Conservation (phyloP, 1,140 invertebrate genomes). For the Aphis gossypii region DNA sequence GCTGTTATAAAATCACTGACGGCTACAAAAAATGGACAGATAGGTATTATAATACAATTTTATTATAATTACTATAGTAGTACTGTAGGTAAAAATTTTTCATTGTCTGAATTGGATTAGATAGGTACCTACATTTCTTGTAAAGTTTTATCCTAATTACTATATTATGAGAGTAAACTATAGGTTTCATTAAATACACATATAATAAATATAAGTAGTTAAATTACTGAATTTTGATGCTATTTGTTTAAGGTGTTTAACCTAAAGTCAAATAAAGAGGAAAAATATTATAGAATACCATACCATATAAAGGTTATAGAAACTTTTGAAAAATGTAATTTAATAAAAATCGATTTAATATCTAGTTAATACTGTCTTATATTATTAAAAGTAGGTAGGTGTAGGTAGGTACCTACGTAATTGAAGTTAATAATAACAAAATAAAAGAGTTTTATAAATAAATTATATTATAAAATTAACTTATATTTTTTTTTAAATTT, state of each 20-base stretch:
- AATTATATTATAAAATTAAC: no score
- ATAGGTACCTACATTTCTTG: not conserved
- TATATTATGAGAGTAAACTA: no score
- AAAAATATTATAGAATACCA: not conserved
- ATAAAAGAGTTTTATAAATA: not conserved
- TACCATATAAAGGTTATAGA: not conserved
- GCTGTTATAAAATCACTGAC: constrained; percentile 83
- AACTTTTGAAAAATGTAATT: not conserved
- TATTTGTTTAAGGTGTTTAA: not conserved
- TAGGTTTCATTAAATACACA: no score
- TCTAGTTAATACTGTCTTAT: no score
- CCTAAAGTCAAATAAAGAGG: not conserved
- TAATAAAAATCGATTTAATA: no score
- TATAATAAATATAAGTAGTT: not conserved
- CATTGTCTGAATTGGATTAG: not conserved
- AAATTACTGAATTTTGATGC: not conserved
- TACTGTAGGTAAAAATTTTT: not conserved
- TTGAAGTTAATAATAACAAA: not conserved
- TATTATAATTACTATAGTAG: not conserved
- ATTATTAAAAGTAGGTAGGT: not conserved
- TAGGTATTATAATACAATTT: no score
- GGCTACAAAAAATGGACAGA: constrained; percentile 64
- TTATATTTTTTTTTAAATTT: not conserved
- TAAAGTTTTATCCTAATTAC: not conserved
- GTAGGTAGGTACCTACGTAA: not conserved